These are phyloP conservation scores for Protobothrops mucrosquamatus DNA, from an alignment of 2,113 vertebrate genomes.

Conservation along the genomic window DNA sequence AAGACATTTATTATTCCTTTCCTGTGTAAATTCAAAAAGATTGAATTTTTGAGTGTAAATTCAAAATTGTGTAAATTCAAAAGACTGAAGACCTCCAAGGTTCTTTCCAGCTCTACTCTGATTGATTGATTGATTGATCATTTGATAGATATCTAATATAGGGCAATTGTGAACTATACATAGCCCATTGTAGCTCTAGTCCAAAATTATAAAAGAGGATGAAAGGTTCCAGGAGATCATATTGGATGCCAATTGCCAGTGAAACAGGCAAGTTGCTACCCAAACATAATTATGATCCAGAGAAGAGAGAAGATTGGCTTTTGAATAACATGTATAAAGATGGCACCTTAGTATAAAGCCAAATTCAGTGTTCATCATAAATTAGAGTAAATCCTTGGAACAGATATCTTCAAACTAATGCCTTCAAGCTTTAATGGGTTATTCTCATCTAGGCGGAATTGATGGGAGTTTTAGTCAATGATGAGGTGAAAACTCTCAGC, in stretches of 20 bases:
- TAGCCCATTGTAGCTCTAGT: not conserved
- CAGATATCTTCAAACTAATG: not conserved
- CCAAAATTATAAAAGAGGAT: conserved; percentile 13
- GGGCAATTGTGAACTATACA: not conserved
- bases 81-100: no score
- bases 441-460: not conserved
- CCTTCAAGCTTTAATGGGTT: not conserved
- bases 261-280: not conserved
- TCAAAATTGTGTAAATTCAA: no score
- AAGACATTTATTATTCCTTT: not conserved
- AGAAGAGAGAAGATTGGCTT: not conserved
- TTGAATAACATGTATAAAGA: not conserved
- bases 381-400: not conserved
- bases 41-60: no score
- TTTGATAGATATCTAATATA: not conserved
- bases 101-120: no score
- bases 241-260: not conserved
- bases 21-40: not conserved
- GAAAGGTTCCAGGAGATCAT: not conserved
- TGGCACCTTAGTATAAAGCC: not conserved
- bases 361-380: not conserved
- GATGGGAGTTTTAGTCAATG: not conserved
- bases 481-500: not conserved
- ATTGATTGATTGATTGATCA: not conserved
- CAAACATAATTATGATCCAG: not conserved